Base-by-base conservation (phyloP, 2,888 invertebrate genomes). In the Phalera bucephala region DNA sequence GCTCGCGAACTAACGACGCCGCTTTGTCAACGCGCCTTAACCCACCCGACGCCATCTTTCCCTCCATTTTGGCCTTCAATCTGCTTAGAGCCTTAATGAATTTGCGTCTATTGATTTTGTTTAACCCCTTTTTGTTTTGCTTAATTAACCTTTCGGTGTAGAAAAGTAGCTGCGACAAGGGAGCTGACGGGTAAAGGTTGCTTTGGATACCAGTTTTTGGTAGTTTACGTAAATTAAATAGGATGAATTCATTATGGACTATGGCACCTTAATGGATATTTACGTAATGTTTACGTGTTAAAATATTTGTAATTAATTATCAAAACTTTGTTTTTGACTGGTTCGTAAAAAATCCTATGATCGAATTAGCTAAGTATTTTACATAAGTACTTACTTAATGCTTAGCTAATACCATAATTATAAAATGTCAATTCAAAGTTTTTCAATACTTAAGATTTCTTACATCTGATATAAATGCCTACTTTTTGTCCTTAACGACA, bases 1-100 rank as follows among this genome's bases (percentile, higher is more conserved):
- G 87, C 88, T 88, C 78, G 75, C 68, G 72, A 83, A 87, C 89
- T 90, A 90, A 90, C 90, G 90, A 87, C 73, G 69, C 40, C 87
- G 85, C 90, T 90, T 90, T 90, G 90, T 90, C 90, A 90, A 80
- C 84, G 81, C 80, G 88, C 81, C 82, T 87, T 81, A 86, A 78
- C 78, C 74, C 75, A 64, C 72, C 69, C 64, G 64, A 42, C 82
- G 84, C 86, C 87, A 83, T 85, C 83, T 86, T 86, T 81, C 55
- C 54, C 71, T 85, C 87, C 87, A 87, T 87, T 72, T 85, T 86
- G 87, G 80, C 80, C 86, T 85, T 82, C 87, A 88, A 88, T 88
- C 88, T 88, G 83, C 86, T 89, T 89, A 89, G 78, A 78, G 79
- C 85, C 78, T 29, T 88, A 89, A 89, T 89, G 88, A 89, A 88